These are phyloP conservation scores for Poecilobothrus nobilitatus DNA, from an alignment of 2,888 invertebrate species.

Conservation along the genomic window DNA sequence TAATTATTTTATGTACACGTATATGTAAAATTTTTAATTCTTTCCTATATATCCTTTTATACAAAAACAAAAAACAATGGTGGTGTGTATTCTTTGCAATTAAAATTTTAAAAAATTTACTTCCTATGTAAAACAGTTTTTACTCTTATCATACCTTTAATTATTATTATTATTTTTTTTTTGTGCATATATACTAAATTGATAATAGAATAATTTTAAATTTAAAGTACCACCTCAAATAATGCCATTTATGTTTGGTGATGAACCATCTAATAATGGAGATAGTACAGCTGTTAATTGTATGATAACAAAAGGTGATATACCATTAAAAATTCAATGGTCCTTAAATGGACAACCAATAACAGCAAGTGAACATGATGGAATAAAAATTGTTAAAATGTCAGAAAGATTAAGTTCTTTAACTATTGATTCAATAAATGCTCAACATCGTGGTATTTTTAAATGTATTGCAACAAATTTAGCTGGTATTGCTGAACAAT, in stretches of 20 bases:
- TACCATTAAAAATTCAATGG: constrained; percentile 70
- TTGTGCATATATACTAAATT: no score
- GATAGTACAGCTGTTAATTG: constrained; percentile 67
- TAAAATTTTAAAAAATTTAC: background rate
- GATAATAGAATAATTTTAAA: no score
- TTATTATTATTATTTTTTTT: no score
- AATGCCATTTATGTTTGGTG: constrained; percentile 67
- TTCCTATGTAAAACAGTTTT: no score
- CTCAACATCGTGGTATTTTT: constrained; percentile 65
- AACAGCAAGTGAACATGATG: constrained; percentile 47
- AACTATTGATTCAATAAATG: constrained; percentile 64
- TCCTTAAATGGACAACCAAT: constrained; percentile 57
- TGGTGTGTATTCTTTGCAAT: background rate
- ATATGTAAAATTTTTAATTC: background rate
- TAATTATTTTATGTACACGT: no score
- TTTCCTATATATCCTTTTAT: background rate
- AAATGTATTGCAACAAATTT: constrained; percentile 62
- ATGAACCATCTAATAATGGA: constrained; percentile 67
- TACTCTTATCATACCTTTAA: no score
- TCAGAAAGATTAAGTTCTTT: constrained; percentile 59
- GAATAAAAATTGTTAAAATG: constrained; percentile 52
- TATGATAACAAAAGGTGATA: constrained; percentile 69
- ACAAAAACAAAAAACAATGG: no score
- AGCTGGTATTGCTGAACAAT: constrained; percentile 58
- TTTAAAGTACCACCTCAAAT: constrained; percentile 64